These are phyloP conservation scores for Eidolon dupreanum DNA, from an alignment of 2,797 vertebrate genomes.

Conservation along the genomic window DNA sequence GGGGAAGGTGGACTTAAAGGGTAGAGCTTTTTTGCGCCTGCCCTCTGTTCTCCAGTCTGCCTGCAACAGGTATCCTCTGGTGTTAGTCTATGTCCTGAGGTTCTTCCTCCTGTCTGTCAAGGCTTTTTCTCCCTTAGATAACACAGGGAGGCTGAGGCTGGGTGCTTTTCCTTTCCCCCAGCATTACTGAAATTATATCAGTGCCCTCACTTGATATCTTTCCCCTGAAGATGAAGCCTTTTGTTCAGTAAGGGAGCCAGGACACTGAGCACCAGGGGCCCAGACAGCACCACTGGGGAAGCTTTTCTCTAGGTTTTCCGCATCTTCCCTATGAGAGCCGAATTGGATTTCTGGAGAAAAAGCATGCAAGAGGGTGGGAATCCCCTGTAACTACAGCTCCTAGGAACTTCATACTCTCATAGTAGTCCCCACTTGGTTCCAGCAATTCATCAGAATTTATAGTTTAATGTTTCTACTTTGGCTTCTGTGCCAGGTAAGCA, in stretches of 20 bases:
- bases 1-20: neutral
- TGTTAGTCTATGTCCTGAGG: neutral
- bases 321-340: neutral
- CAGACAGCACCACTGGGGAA: neutral
- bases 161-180: neutral
- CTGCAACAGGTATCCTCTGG: neutral
- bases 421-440: neutral
- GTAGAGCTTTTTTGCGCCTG: neutral
- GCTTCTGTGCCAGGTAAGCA: slow-evolving; percentile 25
- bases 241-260: slow-evolving; percentile 6
- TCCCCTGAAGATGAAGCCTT: neutral
- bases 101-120: neutral
- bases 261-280: neutral
- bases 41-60: neutral
- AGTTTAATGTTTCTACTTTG: slow-evolving; percentile 3
- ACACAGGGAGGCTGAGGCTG: neutral
- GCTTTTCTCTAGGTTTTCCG: neutral
- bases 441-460: neutral
- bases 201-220: neutral
- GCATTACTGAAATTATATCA: neutral
- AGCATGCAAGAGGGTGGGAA: neutral
- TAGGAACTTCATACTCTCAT: neutral
- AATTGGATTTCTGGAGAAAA: slow-evolving; percentile 30
- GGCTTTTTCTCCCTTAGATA: neutral
- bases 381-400: neutral